Percentiles rank a stretch among this genome's conserved stretches.
phyloP scores from a whole-genome alignment of 2,888 invertebrate species.

The Patella depressa region DNA sequence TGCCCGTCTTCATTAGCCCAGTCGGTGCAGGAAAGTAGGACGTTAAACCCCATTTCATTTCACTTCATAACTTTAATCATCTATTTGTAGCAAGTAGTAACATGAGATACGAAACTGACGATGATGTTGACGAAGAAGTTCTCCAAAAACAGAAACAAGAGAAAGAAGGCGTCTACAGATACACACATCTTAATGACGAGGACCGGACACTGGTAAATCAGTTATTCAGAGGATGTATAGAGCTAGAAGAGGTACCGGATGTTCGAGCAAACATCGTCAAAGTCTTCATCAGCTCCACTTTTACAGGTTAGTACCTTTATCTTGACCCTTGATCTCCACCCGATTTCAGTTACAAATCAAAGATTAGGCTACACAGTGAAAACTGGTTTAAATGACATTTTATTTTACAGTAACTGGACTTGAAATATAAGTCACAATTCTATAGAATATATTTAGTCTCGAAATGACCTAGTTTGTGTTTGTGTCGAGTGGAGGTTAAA shows the following conservation, averaged over 20 bases:
- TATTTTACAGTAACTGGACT: no score
- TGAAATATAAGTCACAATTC: no score
- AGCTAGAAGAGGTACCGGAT: conserved; percentile 83
- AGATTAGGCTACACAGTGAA: no score
- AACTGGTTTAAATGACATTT: no score
- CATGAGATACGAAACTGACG: neutral
- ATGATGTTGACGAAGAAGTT: neutral
- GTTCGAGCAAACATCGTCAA: conserved; percentile 97
- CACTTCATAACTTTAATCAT: neutral
- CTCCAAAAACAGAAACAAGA: neutral
- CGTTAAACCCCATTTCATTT: neutral
- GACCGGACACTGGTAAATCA: conserved; percentile 40
- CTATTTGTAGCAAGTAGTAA: neutral
- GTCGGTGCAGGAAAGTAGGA: neutral
- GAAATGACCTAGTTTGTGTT: no score
- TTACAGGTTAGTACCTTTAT: conserved; percentile 81
- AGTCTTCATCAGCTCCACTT: conserved; percentile 97
- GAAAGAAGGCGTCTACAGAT: conserved; percentile 34
- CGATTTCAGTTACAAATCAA: no score
- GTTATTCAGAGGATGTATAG: conserved; percentile 48
- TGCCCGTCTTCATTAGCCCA: no score
- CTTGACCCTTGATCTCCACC: no score
- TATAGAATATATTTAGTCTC: no score
- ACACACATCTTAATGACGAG: conserved; percentile 41
- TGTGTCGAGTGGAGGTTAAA: no score